phyloP scores from a whole-genome alignment of 2,113 vertebrate genomes.

The Willisornis vidua region DNA sequence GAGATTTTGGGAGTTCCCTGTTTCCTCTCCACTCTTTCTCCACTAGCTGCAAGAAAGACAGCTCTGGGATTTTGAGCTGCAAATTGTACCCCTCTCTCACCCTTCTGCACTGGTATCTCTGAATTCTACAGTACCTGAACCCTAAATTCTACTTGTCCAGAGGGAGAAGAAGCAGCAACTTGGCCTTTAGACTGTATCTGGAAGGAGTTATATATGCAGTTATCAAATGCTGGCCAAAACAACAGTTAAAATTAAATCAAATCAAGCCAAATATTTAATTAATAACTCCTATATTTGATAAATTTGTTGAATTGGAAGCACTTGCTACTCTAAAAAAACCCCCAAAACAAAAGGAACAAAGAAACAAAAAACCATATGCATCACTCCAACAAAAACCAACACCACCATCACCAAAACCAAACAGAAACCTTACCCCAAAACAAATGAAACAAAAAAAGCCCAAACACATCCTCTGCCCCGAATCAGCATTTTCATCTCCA shows the following conservation, averaged over 20 bases:
- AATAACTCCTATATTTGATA: background rate
- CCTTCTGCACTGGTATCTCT: background rate
- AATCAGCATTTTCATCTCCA: background rate
- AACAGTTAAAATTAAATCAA: background rate
- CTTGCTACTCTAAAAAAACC: background rate
- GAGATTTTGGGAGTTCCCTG: background rate
- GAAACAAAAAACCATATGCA: background rate
- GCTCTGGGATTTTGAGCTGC: background rate
- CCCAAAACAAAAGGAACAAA: background rate
- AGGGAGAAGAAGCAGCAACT: background rate
- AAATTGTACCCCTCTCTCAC: accelerated
- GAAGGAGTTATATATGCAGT: background rate
- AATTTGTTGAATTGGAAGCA: background rate
- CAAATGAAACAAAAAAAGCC: background rate
- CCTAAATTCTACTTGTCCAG: background rate
- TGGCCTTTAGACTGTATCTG: background rate
- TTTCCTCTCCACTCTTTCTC: background rate
- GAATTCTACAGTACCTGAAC: background rate
- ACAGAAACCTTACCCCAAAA: background rate
- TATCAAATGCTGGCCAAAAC: background rate
- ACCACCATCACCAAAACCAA: background rate
- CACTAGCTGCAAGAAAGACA: background rate
- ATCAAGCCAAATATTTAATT: background rate
- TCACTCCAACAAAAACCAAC: too few relatives aligned
- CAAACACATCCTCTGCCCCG: background rate